Conservation (phyloP, 2,888 invertebrate genomes). For the Crepidodera aurea region DNA sequence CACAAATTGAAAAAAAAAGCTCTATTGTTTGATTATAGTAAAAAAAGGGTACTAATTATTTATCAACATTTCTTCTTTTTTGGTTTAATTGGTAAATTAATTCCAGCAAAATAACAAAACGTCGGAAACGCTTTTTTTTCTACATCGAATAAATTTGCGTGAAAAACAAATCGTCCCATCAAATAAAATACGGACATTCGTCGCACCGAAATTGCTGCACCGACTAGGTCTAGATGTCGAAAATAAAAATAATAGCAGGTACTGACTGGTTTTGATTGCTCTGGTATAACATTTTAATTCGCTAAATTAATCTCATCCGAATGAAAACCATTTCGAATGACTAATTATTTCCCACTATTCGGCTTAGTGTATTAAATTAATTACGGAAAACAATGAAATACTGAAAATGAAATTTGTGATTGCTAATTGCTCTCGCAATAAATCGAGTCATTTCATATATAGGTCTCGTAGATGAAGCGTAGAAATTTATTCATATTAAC, state of each 20-base stretch:
- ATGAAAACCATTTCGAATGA: constrained; percentile 2
- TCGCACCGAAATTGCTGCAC: background rate
- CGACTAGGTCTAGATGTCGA: background rate
- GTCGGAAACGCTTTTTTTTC: too few species aligned
- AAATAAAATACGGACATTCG: background rate
- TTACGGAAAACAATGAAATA: background rate
- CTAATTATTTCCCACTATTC: background rate
- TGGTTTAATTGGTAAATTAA: too few species aligned
- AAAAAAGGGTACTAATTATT: too few species aligned
- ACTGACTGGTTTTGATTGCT: background rate
- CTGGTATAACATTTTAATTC: background rate
- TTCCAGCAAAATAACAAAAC: too few species aligned
- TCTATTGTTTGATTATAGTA: too few species aligned
- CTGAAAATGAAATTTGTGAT: background rate
- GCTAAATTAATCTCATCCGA: background rate
- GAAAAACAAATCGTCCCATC: background rate
- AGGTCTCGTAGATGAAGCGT: too few species aligned
- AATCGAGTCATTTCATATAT: background rate
- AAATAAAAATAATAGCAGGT: background rate
- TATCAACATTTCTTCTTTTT: too few species aligned
- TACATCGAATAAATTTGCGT: too few species aligned
- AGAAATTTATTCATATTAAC: too few species aligned
- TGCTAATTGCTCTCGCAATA: too few species aligned
- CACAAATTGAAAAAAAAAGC: too few species aligned
- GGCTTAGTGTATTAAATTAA: background rate